Conservation (phyloP, 2,888 invertebrate genomes). For the Operophtera brumata region DNA sequence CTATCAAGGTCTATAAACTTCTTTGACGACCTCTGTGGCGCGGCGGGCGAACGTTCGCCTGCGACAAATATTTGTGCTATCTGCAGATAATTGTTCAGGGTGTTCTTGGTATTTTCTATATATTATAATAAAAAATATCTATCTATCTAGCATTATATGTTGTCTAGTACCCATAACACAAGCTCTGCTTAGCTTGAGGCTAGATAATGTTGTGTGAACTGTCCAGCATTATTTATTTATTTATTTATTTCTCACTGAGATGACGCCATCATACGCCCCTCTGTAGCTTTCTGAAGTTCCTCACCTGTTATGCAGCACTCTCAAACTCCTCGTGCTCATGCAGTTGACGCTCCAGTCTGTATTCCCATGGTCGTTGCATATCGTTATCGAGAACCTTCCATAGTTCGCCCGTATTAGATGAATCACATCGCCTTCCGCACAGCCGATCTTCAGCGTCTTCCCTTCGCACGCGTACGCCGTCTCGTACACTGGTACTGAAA, state of each 20-base stretch:
- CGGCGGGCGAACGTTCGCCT: no score
- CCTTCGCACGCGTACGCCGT: slow-evolving; percentile 97
- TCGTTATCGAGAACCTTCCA: slow-evolving; percentile 95
- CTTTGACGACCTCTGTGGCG: no score
- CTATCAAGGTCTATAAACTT: no score
- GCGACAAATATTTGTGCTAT: no score
- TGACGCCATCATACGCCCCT: not conserved
- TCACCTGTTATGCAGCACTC: slow-evolving; percentile 93
- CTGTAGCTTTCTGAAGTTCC: slow-evolving; percentile 2
- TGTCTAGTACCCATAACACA: no score
- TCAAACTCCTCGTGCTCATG: slow-evolving; percentile 93
- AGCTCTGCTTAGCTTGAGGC: not conserved
- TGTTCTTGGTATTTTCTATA: no score
- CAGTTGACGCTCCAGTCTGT: slow-evolving; percentile 99
- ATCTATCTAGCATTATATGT: no score
- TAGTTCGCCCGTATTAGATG: slow-evolving; percentile 96
- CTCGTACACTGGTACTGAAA: slow-evolving; percentile 89
- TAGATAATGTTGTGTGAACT: no score
- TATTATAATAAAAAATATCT: no score
- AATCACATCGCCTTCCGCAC: slow-evolving; percentile 93
- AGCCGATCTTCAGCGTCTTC: slow-evolving; percentile 92
- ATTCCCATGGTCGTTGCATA: slow-evolving; percentile 97
- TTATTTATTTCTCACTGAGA: not conserved
- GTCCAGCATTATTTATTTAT: no score
- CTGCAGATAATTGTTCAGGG: no score